Conservation (phyloP, 2,888 invertebrate species). For the Ophion ventricosus region DNA sequence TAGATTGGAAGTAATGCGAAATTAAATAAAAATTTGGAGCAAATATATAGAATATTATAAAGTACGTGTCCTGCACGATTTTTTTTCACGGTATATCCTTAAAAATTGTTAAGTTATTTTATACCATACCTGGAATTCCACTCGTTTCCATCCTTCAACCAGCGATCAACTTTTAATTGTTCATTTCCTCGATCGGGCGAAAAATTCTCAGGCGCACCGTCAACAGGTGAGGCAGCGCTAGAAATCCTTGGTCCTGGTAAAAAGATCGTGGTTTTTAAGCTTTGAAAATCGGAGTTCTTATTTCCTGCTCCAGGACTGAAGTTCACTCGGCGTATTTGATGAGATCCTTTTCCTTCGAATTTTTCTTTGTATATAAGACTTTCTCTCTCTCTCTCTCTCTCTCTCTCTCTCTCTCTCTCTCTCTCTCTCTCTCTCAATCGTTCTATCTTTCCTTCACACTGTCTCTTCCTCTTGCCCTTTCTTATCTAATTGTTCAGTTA, state of each 20-base stretch:
- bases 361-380: slow-evolving; percentile 14
- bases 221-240: background rate
- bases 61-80: slow-evolving; percentile 18
- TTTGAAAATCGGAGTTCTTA: slow-evolving; percentile 49
- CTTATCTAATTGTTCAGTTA: background rate
- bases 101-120: background rate
- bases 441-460: background rate
- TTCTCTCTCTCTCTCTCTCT: background rate
- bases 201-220: slow-evolving; percentile 41
- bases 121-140: background rate
- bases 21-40: slow-evolving; percentile 43
- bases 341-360: slow-evolving; percentile 19
- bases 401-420: background rate
- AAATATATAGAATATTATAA: slow-evolving; percentile 17
- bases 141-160: slow-evolving; percentile 34
- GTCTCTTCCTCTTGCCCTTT: background rate
- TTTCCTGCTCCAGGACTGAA: slow-evolving; percentile 4
- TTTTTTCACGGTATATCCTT: background rate
- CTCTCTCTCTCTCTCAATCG: background rate
- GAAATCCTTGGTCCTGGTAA: slow-evolving; percentile 20
- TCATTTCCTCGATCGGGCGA: slow-evolving; percentile 50
- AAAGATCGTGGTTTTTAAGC: slow-evolving; percentile 32
- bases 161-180: slow-evolving; percentile 63
- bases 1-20: slow-evolving; percentile 74
- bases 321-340: slow-evolving; percentile 24